Evolutionary conservation across 2,797 vertebrate species (phyloP), one percentile per base, ranked within the genome.

Genomic region (Pogoniulus pusillus): DNA sequence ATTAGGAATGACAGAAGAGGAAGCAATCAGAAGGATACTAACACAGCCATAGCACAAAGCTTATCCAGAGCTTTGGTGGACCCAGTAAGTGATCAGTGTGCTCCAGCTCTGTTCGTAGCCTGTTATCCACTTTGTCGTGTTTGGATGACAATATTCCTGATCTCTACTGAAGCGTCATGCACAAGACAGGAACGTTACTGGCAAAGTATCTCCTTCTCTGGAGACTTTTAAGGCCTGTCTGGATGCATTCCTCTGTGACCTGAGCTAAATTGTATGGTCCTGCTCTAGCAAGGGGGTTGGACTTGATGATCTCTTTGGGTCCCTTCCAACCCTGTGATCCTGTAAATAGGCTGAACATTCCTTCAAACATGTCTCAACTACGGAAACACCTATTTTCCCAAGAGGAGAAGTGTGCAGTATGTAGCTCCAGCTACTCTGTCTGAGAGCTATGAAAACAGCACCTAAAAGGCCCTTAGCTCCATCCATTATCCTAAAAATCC

Each of bases 281-380:
- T 39, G 39, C 5, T 39, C 39, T 39, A 15, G 39, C 39, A 39
- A 15, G 13, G 39, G 39, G 39, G 39, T 39, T 39, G 39, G 39
- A 39, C 39, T 39, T 39, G 39, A 39, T 39, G 39, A 39, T 39
- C 39, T 39, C 39, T 6, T 39, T 39, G 13, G 39, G 39, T 39
- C 39, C 37, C 39, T 39, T 39, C 39, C 39, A 15, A 39, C 39
- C 14, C 39, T 39, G 39, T 39, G 13, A 39, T 39, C 14, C 39
- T 39, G 41, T 80, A 82, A 70, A 69, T 45, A 59, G 4, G 85
- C 53, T 83, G 35, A 87, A 87, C 89, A 89, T 37, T 74, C 59
- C 62, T n/a, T 91, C 32, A 66, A 77, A 85, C 58, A 49, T 82
- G 93, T 39, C 85, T 87, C 87, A 86, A 90, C 86, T 45, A 30